Base-by-base conservation (phyloP, 64 coral and sea anemone genomes). In the Cladopsammia gracilis region DNA sequence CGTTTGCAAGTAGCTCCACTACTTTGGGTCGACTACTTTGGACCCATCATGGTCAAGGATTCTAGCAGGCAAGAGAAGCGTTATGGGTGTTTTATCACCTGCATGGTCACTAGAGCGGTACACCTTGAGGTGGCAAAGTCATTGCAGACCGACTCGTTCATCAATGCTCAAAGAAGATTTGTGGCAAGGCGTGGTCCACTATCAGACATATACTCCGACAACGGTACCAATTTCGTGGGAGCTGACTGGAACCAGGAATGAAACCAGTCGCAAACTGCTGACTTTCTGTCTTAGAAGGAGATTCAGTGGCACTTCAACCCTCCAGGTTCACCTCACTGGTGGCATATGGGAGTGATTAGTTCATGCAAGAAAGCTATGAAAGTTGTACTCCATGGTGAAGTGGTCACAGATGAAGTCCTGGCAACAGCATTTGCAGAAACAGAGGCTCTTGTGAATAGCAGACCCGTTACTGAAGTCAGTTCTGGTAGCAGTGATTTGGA, bases 291-390 rank as follows among this genome's bases (percentile, higher is more conserved):
- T 11, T n/a, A 48, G 34, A 5, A 61, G 46, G 75, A 46, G 25
- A 90, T 90, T 26, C 10, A 70, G 49, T 90, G 89, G 89, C 48
- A 82, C 15, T 82, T 90, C 25, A 90, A 81, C 54, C 76, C 66
- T 6, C 89, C 77, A 2, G 12, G 0, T 16, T 26, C 89, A 6
- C 89, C 89, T 16, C 89, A 91, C 44, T 57, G 64, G 66, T 19
- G 88, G 88, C 8, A 44, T 79, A 15, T 86, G 83, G 83, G 83
- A 86, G 47, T 44, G 67, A 12, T 56, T 70, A 19, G 83, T 86
- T 10, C 11, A 48, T 75, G 6, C 13, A 75, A 19, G 73, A 75
- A 58, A 53, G 47, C 69, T 52, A 1, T 87, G 20, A 71, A 87
- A 25, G 69, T 57, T 48, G 68, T 87, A 8, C 68, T 87, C 11